Conservation (phyloP, 1,140 invertebrate species). For the Nilaparvata lugens region DNA sequence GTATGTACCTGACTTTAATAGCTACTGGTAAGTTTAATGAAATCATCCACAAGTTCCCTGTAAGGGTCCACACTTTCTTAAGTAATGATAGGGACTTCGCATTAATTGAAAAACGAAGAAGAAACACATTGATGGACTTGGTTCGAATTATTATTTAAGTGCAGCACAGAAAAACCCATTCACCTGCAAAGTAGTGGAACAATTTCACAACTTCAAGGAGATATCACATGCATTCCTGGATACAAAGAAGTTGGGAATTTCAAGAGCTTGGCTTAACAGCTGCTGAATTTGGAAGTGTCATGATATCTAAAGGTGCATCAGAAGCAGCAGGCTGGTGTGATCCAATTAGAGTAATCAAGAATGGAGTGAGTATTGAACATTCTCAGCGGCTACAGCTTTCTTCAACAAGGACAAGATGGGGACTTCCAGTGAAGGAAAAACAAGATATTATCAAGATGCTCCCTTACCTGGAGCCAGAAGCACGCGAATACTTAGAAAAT, state of each 20-base stretch:
- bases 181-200: constrained; percentile 5
- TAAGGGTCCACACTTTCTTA: constrained; percentile 9
- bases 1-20: constrained; percentile 3
- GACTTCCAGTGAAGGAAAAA: too few species aligned
- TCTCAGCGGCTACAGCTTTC: too few species aligned
- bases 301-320: constrained; percentile 4
- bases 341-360: too few species aligned
- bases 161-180: constrained; percentile 4
- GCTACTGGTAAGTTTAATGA: constrained; percentile 3
- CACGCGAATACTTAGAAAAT: too few species aligned
- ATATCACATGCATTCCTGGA: not conserved
- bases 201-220: not conserved
- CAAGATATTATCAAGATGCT: too few species aligned
- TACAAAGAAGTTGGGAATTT: constrained; percentile 3
- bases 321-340: not conserved
- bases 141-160: not conserved
- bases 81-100: constrained; percentile 10
- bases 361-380: too few species aligned
- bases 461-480: too few species aligned
- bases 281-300: not conserved
- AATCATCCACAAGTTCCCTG: constrained; percentile 10
- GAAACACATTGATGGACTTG: constrained; percentile 9
- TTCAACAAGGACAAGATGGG: too few species aligned
- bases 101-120: constrained; percentile 5
- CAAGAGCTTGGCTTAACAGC: not conserved